Evolutionary conservation across 2,888 invertebrate species (phyloP).

Genomic region (Anoplius nigerrimus): DNA sequence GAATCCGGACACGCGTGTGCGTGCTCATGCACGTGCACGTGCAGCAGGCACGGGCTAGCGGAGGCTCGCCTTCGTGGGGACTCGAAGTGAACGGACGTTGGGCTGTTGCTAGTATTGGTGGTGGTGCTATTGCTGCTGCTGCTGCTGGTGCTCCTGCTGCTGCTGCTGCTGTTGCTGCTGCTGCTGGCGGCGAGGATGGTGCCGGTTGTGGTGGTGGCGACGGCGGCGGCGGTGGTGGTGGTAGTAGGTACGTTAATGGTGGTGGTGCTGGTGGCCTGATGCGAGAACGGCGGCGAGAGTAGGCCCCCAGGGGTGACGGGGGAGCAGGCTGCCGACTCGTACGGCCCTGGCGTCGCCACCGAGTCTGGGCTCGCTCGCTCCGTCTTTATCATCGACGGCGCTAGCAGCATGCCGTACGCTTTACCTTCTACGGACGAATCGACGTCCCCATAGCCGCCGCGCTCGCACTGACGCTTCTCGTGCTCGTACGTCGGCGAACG

Average conservation of each 20-base stretch:
- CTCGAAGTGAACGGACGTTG: constrained; percentile 59
- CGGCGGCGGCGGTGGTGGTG: neutral
- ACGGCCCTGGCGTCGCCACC: constrained; percentile 72
- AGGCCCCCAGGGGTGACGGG: constrained; percentile 50
- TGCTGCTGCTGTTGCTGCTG: neutral
- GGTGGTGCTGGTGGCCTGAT: constrained; percentile 33
- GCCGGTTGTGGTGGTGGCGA: too few species aligned
- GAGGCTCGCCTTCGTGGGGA: constrained; percentile 39
- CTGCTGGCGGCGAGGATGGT: too few species aligned
- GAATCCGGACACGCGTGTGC: constrained; percentile 56
- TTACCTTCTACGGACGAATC: constrained; percentile 54
- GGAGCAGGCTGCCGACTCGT: constrained; percentile 54
- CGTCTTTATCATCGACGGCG: constrained; percentile 69
- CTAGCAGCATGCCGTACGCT: constrained; percentile 63
- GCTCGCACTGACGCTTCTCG: constrained; percentile 27
- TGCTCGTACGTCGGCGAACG: constrained; percentile 37
- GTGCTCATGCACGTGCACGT: constrained; percentile 54
- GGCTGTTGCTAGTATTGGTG: constrained; percentile 34
- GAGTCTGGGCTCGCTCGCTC: constrained; percentile 70
- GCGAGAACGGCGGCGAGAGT: constrained; percentile 46
- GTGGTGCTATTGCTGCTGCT: constrained; percentile 20
- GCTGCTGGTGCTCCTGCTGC: neutral
- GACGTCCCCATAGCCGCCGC: constrained; percentile 40
- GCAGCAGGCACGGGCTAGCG: constrained; percentile 51
- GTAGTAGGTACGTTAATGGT: too few species aligned